Evolutionary conservation across 2,888 invertebrate genomes (phyloP), one percentile per base, ranked within the genome.

Genomic region (Diplolepis rosae): DNA sequence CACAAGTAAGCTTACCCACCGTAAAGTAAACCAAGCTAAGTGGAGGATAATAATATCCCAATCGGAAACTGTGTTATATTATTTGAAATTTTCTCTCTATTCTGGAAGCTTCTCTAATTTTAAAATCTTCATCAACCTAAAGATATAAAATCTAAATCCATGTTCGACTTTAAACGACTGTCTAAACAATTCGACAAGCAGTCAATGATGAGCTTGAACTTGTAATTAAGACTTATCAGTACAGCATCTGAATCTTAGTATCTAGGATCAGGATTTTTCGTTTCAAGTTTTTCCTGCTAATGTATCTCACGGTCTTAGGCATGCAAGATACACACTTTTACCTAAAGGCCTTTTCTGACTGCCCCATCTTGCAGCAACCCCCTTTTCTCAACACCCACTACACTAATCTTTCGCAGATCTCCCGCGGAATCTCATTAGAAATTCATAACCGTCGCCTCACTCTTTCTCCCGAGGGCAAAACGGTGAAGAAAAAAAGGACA

Each of bases 321-420:
- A 83, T 81, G 82, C 83, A 83, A 84, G 80, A 79, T 85, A 85
- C 82, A 85, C 83, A 82, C 79, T 83, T 83, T 81, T 83, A 81
- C 83, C 79, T 77, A 73, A 66, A 79, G 79, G 76, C 77, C 78
- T 79, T 76, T 74, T 69, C 75, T 42, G 66, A 65, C 73, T 70
- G 74, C 69, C 72, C 70, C 61, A 50, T 69, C 27, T 48, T 39
- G 30, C n/a, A 39, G 39, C 54, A 45, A 30, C 51, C 65, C 27
- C 69, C 66, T 65, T 45, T 74, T 66, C 73, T 73, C 71, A 73
- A 74, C 77, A 74, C 74, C 71, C 72, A 71, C 75, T 72, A 75
- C 85, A 85, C 87, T 88, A 88, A 88, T 88, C 88, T 88, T 84
- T 87, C 82, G 85, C 87, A 87, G 88, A 88, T 88, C 88, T 88